Percentiles rank a stretch among this genome's conserved stretches.
phyloP scores from a whole-genome alignment of 2,888 invertebrate genomes.

The Creontiades dilutus region DNA sequence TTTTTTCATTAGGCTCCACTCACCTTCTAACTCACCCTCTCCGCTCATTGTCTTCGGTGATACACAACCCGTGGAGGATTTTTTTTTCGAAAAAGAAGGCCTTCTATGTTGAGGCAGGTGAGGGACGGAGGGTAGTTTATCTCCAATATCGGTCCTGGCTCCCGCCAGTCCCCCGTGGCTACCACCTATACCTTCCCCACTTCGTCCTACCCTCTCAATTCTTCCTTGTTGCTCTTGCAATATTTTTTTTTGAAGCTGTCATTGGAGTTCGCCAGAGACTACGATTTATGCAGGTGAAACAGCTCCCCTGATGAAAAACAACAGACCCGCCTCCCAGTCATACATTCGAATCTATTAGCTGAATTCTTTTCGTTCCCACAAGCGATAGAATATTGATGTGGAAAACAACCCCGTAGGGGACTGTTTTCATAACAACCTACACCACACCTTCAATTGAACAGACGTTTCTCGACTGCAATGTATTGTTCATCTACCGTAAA shows the following conservation, averaged over 20 bases:
- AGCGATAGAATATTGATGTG: background rate
- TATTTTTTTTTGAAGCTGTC: conserved; percentile 16
- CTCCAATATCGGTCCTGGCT: conserved; percentile 14
- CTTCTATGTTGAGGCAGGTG: background rate
- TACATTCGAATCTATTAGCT: background rate
- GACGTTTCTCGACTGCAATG: too few relatives aligned
- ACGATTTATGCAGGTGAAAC: background rate
- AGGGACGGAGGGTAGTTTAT: conserved; percentile 21
- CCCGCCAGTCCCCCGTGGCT: background rate
- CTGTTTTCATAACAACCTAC: too few relatives aligned
- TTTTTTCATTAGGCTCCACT: conserved; percentile 42
- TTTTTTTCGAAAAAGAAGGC: background rate
- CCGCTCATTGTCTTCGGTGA: conserved; percentile 40
- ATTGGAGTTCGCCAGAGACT: background rate
- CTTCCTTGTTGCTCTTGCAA: background rate
- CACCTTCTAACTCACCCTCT: background rate
- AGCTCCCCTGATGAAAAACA: background rate
- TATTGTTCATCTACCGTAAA: too few relatives aligned
- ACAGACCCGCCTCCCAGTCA: background rate
- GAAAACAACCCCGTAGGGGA: background rate
- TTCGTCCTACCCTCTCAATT: background rate
- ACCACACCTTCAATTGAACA: too few relatives aligned
- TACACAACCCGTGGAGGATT: conserved; percentile 24
- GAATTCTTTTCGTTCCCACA: background rate
- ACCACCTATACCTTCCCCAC: background rate